phyloP scores from a whole-genome alignment of 2,113 vertebrate species.

The Rhinoderma darwinii region DNA sequence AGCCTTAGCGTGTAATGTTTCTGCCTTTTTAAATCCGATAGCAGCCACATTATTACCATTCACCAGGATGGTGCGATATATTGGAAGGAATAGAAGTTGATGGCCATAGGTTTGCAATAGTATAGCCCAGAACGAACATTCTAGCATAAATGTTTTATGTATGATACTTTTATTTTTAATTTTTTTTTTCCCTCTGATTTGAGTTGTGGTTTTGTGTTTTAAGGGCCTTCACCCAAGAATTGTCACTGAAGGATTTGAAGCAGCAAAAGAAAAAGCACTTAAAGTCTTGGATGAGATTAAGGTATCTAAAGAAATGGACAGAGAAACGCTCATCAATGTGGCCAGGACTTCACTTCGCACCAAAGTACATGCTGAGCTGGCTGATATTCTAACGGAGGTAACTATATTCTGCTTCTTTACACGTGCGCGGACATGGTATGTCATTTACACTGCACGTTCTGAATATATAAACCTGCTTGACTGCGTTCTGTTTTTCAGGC shows the following conservation, averaged over 20 bases:
- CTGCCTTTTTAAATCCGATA: no score
- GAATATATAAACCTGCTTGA: neutral
- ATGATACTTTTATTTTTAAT: no score
- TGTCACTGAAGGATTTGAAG: constrained; percentile 94
- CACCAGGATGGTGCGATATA: no score
- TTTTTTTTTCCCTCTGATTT: neutral
- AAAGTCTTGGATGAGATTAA: constrained; percentile 91
- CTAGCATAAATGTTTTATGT: no score
- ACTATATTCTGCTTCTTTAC: constrained; percentile 26
- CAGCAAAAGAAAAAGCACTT: constrained; percentile 90
- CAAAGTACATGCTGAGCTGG: constrained; percentile 91
- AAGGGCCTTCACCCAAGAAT: constrained; percentile 96
- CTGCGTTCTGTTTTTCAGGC: constrained; percentile 73
- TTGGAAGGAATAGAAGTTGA: no score
- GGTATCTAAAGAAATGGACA: constrained; percentile 89
- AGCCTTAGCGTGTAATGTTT: no score
- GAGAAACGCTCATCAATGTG: constrained; percentile 89
- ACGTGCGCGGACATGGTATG: no score
- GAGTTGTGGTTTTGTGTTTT: neutral
- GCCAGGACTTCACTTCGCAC: constrained; percentile 93
- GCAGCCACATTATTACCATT: no score
- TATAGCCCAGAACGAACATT: no score
- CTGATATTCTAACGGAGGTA: constrained; percentile 94
- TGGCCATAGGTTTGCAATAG: no score
- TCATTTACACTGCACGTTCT: no score